These are phyloP conservation scores for Silurus asotus DNA, from an alignment of 2,113 vertebrate genomes.

Conservation along the genomic window DNA sequence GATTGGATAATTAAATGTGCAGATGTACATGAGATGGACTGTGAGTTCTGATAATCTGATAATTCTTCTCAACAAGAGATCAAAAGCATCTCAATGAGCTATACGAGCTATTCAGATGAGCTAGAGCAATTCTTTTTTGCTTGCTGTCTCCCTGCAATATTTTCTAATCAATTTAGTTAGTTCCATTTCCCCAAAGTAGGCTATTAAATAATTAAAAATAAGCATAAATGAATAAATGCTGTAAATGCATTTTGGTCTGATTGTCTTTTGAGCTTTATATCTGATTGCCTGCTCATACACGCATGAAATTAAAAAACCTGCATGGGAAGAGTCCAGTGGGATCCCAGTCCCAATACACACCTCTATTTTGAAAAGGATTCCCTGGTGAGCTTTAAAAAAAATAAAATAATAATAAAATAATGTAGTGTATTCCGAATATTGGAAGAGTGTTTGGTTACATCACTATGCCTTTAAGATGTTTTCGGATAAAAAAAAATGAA, in stretches of 20 bases:
- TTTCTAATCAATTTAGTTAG: background rate
- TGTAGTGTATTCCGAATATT: background rate
- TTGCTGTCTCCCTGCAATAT: background rate
- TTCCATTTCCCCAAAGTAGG: background rate
- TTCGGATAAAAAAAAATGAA: background rate
- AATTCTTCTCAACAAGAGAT: background rate
- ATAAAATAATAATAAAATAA: no score
- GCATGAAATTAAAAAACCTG: slow-evolving; percentile 20
- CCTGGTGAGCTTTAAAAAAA: background rate
- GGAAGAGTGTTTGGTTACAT: background rate
- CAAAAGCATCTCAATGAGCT: background rate
- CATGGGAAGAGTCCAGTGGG: background rate
- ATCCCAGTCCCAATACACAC: background rate
- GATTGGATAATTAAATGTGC: no score
- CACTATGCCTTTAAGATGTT: background rate
- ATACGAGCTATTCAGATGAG: no score
- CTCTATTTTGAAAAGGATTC: background rate
- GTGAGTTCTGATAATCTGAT: background rate
- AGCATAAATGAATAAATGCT: background rate
- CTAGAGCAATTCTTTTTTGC: background rate
- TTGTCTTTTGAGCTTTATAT: background rate
- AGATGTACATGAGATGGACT: background rate
- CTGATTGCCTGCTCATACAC: background rate
- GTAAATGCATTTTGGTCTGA: background rate
- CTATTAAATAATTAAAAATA: background rate